phyloP scores from a whole-genome alignment of 2,797 vertebrate genomes.

The Sebastolobus altivelis region DNA sequence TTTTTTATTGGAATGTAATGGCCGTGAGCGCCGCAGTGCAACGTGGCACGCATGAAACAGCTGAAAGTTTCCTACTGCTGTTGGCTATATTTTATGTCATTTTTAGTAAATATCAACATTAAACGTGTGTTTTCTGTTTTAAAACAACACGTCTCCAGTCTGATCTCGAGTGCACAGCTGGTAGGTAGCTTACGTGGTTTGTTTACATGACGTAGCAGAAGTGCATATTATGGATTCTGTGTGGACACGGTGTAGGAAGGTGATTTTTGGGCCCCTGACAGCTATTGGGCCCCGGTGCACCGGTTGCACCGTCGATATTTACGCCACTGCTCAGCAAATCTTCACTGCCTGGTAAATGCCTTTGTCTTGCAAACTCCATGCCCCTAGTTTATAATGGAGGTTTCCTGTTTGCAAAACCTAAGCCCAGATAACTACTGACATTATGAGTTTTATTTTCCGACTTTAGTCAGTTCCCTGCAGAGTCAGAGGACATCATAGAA shows the following conservation, averaged over 20 bases:
- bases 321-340: background rate
- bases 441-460: background rate
- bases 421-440: background rate
- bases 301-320: background rate
- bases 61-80: no score
- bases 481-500: background rate
- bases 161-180: no score
- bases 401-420: background rate
- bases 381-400: background rate
- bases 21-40: no score
- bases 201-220: no score
- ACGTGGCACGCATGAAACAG: background rate
- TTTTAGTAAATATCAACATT: no score
- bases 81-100: no score
- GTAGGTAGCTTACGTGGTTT: no score
- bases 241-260: no score
- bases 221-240: no score
- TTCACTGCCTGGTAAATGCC: no score
- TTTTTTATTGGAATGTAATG: background rate
- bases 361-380: background rate
- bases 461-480: background rate
- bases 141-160: no score
- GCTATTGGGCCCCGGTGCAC: background rate
- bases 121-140: no score
- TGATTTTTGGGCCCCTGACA: background rate